Evolutionary conservation across 2,797 vertebrate genomes (phyloP).

Genomic region (Acipenser ruthenus): DNA sequence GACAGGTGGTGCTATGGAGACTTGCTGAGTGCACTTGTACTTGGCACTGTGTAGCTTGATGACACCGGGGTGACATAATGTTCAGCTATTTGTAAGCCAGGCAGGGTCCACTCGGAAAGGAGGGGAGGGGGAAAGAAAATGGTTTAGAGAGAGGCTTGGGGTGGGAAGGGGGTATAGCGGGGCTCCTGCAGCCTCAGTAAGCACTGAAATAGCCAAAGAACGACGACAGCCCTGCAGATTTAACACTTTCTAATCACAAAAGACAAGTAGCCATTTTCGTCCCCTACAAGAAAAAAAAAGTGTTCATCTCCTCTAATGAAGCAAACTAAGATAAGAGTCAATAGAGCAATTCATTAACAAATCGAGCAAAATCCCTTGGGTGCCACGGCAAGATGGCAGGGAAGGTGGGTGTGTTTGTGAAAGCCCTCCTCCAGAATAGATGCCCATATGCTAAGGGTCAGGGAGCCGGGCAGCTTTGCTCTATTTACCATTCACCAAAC

Average conservation of each 20-base stretch:
- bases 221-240: conserved; percentile 79
- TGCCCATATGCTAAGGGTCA: conserved; percentile 96
- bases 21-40: conserved; percentile 41
- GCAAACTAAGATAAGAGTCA: conserved; percentile 91
- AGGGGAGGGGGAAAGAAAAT: conserved; percentile 43
- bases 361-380: conserved; percentile 87
- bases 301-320: conserved; percentile 91
- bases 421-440: conserved; percentile 79
- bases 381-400: conserved; percentile 61
- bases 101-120: conserved; percentile 78
- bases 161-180: conserved; percentile 38
- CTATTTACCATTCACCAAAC: conserved; percentile 85
- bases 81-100: conserved; percentile 85
- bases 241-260: conserved; percentile 73
- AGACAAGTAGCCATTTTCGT: conserved; percentile 51
- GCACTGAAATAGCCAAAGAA: conserved; percentile 72
- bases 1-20: conserved; percentile 52
- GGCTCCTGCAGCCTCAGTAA: conserved; percentile 67
- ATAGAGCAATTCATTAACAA: conserved; percentile 99
- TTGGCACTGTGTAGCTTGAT: conserved; percentile 67
- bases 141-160: conserved; percentile 58
- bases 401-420: conserved; percentile 69
- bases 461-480: conserved; percentile 76
- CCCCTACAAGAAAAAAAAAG: conserved; percentile 64
- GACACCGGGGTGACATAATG: conserved; percentile 74